Conservation (phyloP, 2,797 vertebrate species). For the Poecilia picta region DNA sequence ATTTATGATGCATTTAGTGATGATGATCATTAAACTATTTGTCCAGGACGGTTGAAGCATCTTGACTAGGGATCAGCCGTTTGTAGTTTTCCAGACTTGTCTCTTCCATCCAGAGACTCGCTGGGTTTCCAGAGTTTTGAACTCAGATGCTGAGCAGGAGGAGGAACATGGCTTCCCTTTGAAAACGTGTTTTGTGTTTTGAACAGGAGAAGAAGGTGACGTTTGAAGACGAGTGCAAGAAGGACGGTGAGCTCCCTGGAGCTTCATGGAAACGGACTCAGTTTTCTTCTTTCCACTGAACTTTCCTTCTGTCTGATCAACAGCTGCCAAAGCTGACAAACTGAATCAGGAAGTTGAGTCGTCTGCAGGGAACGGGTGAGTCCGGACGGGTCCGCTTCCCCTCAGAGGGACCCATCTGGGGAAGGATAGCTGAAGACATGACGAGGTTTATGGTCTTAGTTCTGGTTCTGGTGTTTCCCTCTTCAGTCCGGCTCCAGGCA, state of each 20-base stretch:
- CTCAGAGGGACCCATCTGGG: not conserved
- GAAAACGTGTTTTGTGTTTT: slow-evolving; percentile 3
- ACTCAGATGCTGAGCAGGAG: not conserved
- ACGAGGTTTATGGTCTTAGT: not conserved
- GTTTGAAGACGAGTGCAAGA: slow-evolving; percentile 47
- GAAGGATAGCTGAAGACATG: not conserved
- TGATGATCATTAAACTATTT: not conserved
- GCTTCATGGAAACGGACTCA: accelerated
- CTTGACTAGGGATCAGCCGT: too few relatives aligned
- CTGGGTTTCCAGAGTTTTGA: not conserved
- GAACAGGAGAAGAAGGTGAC: slow-evolving; percentile 68
- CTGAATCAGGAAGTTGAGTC: not conserved
- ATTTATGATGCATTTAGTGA: not conserved
- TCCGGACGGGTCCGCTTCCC: not conserved
- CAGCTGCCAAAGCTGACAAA: slow-evolving; percentile 44
- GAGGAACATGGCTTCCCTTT: not conserved
- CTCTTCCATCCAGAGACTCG: not conserved
- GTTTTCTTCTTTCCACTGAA: not conserved
- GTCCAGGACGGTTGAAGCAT: not conserved
- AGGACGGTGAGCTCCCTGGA: slow-evolving; percentile 29
- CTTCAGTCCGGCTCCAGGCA: slow-evolving; percentile 35
- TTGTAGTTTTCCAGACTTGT: not conserved
- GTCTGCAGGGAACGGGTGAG: slow-evolving; percentile 51
- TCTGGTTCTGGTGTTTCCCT: not conserved
- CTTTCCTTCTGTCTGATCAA: not conserved